phyloP scores from a whole-genome alignment of 2,888 invertebrate genomes.

The Hyalella azteca region DNA sequence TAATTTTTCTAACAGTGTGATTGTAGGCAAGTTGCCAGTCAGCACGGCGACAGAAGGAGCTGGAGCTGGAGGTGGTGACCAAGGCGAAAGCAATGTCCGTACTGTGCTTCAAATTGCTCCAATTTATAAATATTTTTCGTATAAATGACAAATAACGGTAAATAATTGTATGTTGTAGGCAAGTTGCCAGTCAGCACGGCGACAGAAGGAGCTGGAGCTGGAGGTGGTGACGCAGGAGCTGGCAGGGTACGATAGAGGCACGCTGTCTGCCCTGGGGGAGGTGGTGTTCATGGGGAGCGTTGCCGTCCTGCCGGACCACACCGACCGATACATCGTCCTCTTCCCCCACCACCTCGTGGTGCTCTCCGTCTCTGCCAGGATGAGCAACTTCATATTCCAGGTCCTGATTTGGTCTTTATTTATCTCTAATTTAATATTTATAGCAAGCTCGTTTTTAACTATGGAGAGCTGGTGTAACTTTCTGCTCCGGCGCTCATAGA shows the following conservation, averaged over 20 bases:
- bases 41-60: slow-evolving; percentile 89
- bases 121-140: too few relatives aligned
- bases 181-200: slow-evolving; percentile 81
- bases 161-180: too few relatives aligned
- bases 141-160: too few relatives aligned
- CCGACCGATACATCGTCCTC: slow-evolving; percentile 88
- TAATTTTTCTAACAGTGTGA: not conserved
- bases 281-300: slow-evolving; percentile 92
- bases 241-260: slow-evolving; percentile 91
- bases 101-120: too few relatives aligned
- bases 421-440: too few relatives aligned
- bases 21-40: slow-evolving; percentile 82
- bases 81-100: too few relatives aligned
- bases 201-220: slow-evolving; percentile 93
- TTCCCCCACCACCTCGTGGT: slow-evolving; percentile 88
- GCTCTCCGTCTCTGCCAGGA: slow-evolving; percentile 86
- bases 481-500: too few relatives aligned
- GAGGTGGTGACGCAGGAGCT: slow-evolving; percentile 86
- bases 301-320: slow-evolving; percentile 73
- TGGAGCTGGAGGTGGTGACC: slow-evolving; percentile 93
- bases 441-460: too few relatives aligned
- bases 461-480: too few relatives aligned
- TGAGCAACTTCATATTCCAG: slow-evolving; percentile 82
- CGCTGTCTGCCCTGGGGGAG: slow-evolving; percentile 65
- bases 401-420: too few relatives aligned